These are phyloP conservation scores for Metridium senile DNA, from an alignment of 92 coral and sea anemone genomes.

Conservation along the genomic window DNA sequence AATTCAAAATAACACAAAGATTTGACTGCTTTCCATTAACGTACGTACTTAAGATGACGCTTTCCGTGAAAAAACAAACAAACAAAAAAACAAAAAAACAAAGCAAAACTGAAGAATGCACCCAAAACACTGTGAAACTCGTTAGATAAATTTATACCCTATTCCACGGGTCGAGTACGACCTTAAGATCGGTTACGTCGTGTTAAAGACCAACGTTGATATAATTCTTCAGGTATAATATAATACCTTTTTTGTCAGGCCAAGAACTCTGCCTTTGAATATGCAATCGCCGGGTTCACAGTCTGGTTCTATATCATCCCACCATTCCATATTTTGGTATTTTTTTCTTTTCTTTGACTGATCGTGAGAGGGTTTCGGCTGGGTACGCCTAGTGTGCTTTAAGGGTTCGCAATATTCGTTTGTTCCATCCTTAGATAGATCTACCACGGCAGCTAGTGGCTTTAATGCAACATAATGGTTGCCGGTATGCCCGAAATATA, in stretches of 20 bases:
- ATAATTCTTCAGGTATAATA: not conserved
- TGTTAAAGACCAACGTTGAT: too few relatives aligned
- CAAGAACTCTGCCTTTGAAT: not conserved
- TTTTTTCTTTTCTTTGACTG: not conserved
- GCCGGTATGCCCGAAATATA: slow-evolving; percentile 28
- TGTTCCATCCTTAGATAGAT: not conserved
- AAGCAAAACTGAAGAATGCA: not conserved
- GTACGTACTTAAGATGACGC: not conserved
- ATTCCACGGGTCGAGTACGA: too few relatives aligned
- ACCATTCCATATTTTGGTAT: not conserved
- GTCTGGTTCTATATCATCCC: not conserved
- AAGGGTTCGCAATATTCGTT: not conserved
- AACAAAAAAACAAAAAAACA: too few relatives aligned
- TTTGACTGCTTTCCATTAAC: not conserved
- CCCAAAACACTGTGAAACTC: not conserved
- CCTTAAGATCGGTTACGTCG: too few relatives aligned
- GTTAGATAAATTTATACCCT: not conserved
- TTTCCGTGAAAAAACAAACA: not conserved
- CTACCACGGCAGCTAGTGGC: slow-evolving; percentile 2
- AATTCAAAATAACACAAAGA: not conserved
- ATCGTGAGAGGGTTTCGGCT: not conserved
- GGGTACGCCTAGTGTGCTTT: too few relatives aligned
- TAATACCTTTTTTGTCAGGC: not conserved
- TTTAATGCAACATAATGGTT: slow-evolving; percentile 20
- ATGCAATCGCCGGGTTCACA: not conserved